Conservation (phyloP, 2,888 invertebrate species). For the Lasioglossum marginatum region DNA sequence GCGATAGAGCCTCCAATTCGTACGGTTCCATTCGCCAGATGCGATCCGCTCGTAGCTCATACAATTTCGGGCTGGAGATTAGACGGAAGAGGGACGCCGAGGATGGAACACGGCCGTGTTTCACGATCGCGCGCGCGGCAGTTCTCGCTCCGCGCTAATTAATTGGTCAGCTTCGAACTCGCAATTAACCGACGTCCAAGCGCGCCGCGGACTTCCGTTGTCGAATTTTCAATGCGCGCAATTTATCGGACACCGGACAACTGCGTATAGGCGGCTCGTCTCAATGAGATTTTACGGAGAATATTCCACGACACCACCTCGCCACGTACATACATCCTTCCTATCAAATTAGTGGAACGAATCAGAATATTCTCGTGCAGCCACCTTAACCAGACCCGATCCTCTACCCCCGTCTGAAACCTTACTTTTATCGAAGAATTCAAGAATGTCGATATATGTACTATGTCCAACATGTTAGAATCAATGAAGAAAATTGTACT, state of each 20-base stretch:
- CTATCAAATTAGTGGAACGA: too few relatives aligned
- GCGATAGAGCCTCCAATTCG: constrained; percentile 61
- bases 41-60: constrained; percentile 64
- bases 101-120: constrained; percentile 34
- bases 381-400: too few relatives aligned
- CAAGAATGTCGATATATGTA: too few relatives aligned
- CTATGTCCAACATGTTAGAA: too few relatives aligned
- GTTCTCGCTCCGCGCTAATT: constrained; percentile 40
- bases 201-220: constrained; percentile 18
- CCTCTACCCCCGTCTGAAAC: too few relatives aligned
- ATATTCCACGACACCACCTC: not conserved
- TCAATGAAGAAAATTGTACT: too few relatives aligned
- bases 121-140: constrained; percentile 9
- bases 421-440: too few relatives aligned
- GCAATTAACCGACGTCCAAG: constrained; percentile 35
- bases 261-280: not conserved
- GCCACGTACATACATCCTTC: too few relatives aligned
- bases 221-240: constrained; percentile 46
- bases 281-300: constrained; percentile 20
- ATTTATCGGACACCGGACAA: constrained; percentile 32
- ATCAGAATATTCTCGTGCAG: too few relatives aligned
- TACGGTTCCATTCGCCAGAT: constrained; percentile 59
- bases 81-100: constrained; percentile 29
- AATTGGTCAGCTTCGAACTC: constrained; percentile 51
- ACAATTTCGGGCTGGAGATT: constrained; percentile 47